Conservation (phyloP, 2,797 vertebrate genomes). For the Anguilla marmorata region DNA sequence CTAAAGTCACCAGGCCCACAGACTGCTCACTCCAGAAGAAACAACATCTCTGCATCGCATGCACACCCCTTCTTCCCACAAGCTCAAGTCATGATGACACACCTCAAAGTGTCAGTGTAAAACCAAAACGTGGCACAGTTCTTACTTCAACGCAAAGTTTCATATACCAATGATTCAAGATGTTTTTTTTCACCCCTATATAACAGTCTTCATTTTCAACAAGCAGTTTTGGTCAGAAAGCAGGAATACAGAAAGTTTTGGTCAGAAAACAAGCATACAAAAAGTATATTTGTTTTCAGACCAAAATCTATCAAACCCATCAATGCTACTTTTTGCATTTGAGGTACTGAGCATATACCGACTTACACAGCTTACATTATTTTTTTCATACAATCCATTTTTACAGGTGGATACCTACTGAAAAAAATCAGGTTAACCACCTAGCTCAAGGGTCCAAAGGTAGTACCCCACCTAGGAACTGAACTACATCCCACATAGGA, state of each 20-base stretch:
- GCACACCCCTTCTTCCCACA: conserved; percentile 19
- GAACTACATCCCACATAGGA: not conserved
- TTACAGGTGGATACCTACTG: not conserved
- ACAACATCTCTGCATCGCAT: conserved; percentile 1
- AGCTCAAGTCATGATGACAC: conserved; percentile 16
- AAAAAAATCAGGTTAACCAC: not conserved
- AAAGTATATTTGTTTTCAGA: not conserved
- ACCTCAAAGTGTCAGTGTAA: not conserved
- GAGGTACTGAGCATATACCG: not conserved
- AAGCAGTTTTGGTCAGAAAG: not conserved
- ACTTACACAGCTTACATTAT: not conserved
- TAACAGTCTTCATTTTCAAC: not conserved
- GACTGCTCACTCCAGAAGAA: not conserved
- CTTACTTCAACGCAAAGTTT: not conserved
- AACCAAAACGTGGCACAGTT: conserved; percentile 6
- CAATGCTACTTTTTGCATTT: not conserved
- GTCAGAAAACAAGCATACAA: not conserved
- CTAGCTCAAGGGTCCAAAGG: not conserved
- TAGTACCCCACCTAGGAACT: not conserved
- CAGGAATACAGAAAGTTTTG: not conserved
- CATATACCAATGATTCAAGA: no score
- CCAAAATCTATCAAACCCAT: not conserved
- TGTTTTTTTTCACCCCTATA: not conserved
- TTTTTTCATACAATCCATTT: not conserved
- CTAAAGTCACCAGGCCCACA: not conserved